Conservation (phyloP, 2,113 vertebrate genomes). For the Oncorhynchus tshawytscha region DNA sequence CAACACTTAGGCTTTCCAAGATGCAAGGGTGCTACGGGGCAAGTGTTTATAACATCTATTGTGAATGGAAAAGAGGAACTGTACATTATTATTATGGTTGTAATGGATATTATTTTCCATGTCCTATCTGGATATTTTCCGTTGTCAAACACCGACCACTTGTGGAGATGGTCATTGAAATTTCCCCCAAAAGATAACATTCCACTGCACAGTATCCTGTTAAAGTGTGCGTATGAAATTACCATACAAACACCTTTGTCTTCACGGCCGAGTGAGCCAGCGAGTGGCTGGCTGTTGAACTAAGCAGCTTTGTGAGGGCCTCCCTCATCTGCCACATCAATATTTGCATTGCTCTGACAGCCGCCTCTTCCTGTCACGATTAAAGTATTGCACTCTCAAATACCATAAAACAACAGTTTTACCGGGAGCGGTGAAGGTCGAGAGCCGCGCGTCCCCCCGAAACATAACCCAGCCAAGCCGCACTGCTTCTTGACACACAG, state of each 20-base stretch:
- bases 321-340: constrained; percentile 56
- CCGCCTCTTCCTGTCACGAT: constrained; percentile 49
- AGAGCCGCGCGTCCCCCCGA: no score
- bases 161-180: constrained; percentile 42
- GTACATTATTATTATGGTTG: constrained; percentile 6
- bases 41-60: constrained; percentile 39
- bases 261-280: constrained; percentile 51
- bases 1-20: constrained; percentile 21
- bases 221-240: constrained; percentile 66
- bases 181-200: constrained; percentile 60
- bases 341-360: constrained; percentile 65
- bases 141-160: constrained; percentile 56
- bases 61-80: constrained; percentile 45
- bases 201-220: constrained; percentile 64
- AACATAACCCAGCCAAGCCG: no score
- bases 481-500: no score
- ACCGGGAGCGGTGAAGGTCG: no score
- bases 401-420: background rate
- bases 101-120: constrained; percentile 47
- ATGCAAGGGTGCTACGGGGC: background rate
- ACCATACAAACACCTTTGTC: constrained; percentile 62
- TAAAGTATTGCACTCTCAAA: constrained; percentile 22
- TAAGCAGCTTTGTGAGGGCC: constrained; percentile 57
- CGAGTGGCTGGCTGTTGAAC: constrained; percentile 2
- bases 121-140: constrained; percentile 51